These are phyloP conservation scores for Platycheirus rosarum DNA, from an alignment of 2,888 invertebrate genomes.

Conservation along the genomic window DNA sequence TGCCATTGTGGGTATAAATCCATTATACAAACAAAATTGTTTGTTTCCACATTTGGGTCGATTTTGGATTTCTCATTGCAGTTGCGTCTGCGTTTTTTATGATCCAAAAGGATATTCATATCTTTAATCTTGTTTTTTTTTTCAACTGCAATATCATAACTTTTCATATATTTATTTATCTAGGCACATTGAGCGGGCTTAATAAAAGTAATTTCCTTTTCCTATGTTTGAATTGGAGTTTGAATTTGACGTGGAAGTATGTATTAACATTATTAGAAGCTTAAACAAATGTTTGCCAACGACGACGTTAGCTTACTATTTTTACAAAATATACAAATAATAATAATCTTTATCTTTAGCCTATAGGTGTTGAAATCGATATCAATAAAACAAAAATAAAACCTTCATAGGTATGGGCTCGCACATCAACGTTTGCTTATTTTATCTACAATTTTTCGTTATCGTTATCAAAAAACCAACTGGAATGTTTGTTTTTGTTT, in stretches of 20 bases:
- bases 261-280: slow-evolving; percentile 63
- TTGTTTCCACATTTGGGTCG: slow-evolving; percentile 27
- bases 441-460: slow-evolving; percentile 58
- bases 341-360: slow-evolving; percentile 48
- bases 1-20: slow-evolving; percentile 36
- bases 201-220: slow-evolving; percentile 16
- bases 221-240: slow-evolving; percentile 31
- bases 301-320: slow-evolving; percentile 20
- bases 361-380: slow-evolving; percentile 60
- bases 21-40: slow-evolving; percentile 39
- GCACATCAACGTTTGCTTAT: slow-evolving; percentile 31
- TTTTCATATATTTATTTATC: no score
- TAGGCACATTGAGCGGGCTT: background rate
- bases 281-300: slow-evolving; percentile 65
- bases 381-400: slow-evolving; percentile 15
- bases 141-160: no score
- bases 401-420: background rate
- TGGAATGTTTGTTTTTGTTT: slow-evolving; percentile 41
- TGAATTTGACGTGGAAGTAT: slow-evolving; percentile 8
- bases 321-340: slow-evolving; percentile 25
- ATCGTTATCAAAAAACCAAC: slow-evolving; percentile 69
- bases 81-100: slow-evolving; percentile 44
- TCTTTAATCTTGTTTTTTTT: slow-evolving; percentile 25
- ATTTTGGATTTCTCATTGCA: slow-evolving; percentile 16
- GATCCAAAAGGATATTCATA: slow-evolving; percentile 50